These are phyloP conservation scores for Kryptolebias ocellatus DNA, from an alignment of 2,797 vertebrate genomes.

Conservation along the genomic window DNA sequence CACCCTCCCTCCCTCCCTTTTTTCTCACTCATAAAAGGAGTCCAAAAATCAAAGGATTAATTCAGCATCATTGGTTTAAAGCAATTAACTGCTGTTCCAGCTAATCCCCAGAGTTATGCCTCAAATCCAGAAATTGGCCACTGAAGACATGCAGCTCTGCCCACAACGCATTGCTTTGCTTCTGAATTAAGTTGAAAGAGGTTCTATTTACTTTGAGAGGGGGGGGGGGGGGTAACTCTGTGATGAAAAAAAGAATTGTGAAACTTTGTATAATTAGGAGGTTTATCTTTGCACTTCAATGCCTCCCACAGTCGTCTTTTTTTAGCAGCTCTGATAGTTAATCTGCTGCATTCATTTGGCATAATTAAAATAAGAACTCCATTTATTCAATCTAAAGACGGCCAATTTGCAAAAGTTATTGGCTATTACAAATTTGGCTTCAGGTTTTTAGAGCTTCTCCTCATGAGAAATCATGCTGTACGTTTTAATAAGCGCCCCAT, in stretches of 20 bases:
- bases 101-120: constrained; percentile 74
- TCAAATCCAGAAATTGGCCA: constrained; percentile 73
- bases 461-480: constrained; percentile 47
- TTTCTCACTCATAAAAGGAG: constrained; percentile 48
- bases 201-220: constrained; percentile 33
- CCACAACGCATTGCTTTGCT: constrained; percentile 55
- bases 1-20: neutral
- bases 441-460: constrained; percentile 52
- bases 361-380: constrained; percentile 67
- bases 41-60: constrained; percentile 69
- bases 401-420: constrained; percentile 70
- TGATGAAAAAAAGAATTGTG: constrained; percentile 48
- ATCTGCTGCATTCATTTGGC: constrained; percentile 68
- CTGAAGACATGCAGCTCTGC: constrained; percentile 63
- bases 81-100: constrained; percentile 73
- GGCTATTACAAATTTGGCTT: constrained; percentile 63
- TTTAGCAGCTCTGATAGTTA: constrained; percentile 50
- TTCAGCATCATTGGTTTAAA: constrained; percentile 71
- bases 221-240: constrained; percentile 35
- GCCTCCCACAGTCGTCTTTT: constrained; percentile 24
- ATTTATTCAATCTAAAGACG: constrained; percentile 64
- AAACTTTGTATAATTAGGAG: constrained; percentile 59
- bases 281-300: constrained; percentile 67
- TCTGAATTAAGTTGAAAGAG: constrained; percentile 60
- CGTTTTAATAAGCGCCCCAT: constrained; percentile 58